Conservation (phyloP, 2,113 vertebrate genomes). For the Aramus guarauna region DNA sequence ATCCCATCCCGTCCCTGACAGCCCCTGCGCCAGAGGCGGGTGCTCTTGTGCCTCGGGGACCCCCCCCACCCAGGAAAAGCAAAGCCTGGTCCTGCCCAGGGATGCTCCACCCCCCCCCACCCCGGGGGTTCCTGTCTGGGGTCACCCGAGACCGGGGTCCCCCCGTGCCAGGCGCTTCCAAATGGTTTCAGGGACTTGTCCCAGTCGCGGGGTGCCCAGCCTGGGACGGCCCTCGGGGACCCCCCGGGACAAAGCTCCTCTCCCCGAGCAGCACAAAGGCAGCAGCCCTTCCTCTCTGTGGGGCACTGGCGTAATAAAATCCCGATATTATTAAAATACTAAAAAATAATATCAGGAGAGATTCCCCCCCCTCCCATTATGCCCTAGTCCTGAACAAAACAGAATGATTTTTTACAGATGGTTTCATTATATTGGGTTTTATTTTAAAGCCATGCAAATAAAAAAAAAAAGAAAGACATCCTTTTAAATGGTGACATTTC, state of each 20-base stretch:
- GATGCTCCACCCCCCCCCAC: background rate
- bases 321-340: background rate
- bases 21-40: background rate
- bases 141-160: background rate
- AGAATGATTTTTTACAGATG: background rate
- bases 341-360: background rate
- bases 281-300: fast-evolving
- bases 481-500: constrained; percentile 33
- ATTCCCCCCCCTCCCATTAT: background rate
- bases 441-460: constrained; percentile 22
- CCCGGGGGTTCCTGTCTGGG: background rate
- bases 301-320: background rate
- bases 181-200: background rate
- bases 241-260: background rate
- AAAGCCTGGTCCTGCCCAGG: background rate
- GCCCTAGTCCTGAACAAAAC: background rate
- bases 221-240: fast-evolving
- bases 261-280: background rate
- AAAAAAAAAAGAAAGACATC: background rate
- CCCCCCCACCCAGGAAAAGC: background rate
- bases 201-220: fast-evolving
- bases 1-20: background rate
- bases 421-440: background rate
- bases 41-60: background rate
- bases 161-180: fast-evolving